Conservation (phyloP, 2,888 invertebrate genomes). For the Lapara coniferarum region DNA sequence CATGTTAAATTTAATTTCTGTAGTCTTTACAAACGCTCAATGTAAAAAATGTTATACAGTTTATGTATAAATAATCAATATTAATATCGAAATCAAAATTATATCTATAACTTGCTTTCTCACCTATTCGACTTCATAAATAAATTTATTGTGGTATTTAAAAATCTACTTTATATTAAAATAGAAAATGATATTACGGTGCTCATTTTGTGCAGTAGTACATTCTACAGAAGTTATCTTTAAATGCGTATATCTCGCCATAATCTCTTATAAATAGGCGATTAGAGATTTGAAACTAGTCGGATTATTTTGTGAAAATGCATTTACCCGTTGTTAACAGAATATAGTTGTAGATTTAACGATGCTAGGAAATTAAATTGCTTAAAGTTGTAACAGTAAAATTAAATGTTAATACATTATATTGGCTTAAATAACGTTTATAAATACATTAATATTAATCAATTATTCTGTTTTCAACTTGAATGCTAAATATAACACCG, state of each 20-base stretch:
- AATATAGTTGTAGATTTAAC: slow-evolving; percentile 20
- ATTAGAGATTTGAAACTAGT: slow-evolving; percentile 45
- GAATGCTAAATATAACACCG: not conserved
- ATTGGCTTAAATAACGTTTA: slow-evolving; percentile 5
- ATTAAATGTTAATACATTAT: slow-evolving; percentile 1
- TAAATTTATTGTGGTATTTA: not conserved
- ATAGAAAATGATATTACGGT: slow-evolving; percentile 42
- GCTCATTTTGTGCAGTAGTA: slow-evolving; percentile 67
- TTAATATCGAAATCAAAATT: not conserved
- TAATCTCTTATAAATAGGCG: slow-evolving; percentile 13
- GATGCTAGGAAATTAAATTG: slow-evolving; percentile 13
- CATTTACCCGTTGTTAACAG: slow-evolving; percentile 71
- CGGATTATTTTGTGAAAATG: slow-evolving; percentile 73
- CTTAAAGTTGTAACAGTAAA: slow-evolving; percentile 14
- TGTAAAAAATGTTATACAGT: not conserved
- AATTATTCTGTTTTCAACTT: slow-evolving; percentile 6
- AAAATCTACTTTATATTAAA: slow-evolving; percentile 21
- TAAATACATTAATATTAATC: not conserved
- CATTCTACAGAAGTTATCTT: slow-evolving; percentile 44
- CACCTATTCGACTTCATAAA: not conserved
- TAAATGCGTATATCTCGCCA: slow-evolving; percentile 4
- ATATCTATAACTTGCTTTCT: not conserved
- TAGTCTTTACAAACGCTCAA: slow-evolving; percentile 26
- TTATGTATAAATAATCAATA: not conserved
- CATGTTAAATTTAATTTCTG: slow-evolving; percentile 27